Evolutionary conservation across 2,888 invertebrate genomes (phyloP).

Genomic region (Pterostichus niger): DNA sequence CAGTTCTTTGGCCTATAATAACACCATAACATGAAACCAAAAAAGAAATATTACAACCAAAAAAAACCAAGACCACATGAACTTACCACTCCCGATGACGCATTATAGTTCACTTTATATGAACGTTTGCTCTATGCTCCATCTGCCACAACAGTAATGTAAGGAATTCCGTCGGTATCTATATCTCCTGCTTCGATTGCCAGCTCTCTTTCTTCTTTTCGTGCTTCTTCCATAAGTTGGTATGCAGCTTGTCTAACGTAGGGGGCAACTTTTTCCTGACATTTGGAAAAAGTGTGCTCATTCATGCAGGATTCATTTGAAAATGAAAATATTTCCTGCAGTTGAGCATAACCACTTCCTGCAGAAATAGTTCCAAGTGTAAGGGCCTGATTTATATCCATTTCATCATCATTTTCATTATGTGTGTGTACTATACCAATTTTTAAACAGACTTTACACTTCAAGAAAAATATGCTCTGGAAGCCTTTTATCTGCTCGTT

Average conservation of each 20-base stretch:
- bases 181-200: slow-evolving; percentile 44
- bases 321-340: slow-evolving; percentile 20
- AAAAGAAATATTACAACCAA: not conserved
- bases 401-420: not conserved
- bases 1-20: slow-evolving; percentile 33
- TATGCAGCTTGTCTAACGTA: not conserved
- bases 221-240: slow-evolving; percentile 30
- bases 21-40: slow-evolving; percentile 19
- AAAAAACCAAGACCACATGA: not conserved
- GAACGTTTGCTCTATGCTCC: slow-evolving; percentile 50
- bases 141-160: slow-evolving; percentile 41
- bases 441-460: no score
- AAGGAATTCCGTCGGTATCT: slow-evolving; percentile 26
- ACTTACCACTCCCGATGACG: slow-evolving; percentile 32
- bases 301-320: slow-evolving; percentile 25
- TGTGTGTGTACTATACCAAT: not conserved
- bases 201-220: slow-evolving; percentile 20
- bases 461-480: no score
- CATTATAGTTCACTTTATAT: slow-evolving; percentile 43
- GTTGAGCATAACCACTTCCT: slow-evolving; percentile 18
- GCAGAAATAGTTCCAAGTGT: slow-evolving; percentile 14
- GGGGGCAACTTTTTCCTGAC: slow-evolving; percentile 15
- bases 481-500: no score
- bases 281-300: slow-evolving; percentile 29
- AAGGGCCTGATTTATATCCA: slow-evolving; percentile 17